These are phyloP conservation scores for Dipodomys ordii DNA, from an alignment of 2,113 vertebrate species.

Conservation along the genomic window DNA sequence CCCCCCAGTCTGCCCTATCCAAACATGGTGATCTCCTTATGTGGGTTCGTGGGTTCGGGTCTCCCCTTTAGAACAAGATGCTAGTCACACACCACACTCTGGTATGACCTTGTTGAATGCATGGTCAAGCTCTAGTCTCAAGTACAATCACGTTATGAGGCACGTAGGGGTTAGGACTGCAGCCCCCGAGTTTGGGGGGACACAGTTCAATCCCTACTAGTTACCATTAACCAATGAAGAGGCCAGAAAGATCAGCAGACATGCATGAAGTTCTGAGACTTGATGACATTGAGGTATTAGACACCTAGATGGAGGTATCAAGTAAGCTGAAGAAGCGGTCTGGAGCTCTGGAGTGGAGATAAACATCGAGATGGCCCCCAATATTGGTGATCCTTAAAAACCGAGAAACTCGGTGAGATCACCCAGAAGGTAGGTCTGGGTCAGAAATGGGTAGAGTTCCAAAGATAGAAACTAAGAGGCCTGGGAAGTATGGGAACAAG, in stretches of 20 bases:
- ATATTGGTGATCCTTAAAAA: not conserved
- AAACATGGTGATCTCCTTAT: too few relatives aligned
- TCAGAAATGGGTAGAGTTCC: not conserved
- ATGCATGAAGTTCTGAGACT: not conserved
- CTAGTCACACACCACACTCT: not conserved
- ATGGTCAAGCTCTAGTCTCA: not conserved
- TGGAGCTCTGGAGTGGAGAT: not conserved
- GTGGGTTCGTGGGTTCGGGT: not conserved
- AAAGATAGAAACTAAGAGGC: not conserved
- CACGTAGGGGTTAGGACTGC: not conserved
- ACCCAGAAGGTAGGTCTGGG: not conserved
- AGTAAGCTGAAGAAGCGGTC: not conserved
- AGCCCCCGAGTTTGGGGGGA: not conserved
- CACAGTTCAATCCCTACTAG: not conserved
- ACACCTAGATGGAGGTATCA: not conserved
- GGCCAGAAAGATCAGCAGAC: not conserved
- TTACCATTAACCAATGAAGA: not conserved
- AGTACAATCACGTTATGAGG: not conserved
- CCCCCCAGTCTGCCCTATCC: too few relatives aligned
- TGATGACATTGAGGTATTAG: not conserved
- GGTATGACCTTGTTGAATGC: not conserved
- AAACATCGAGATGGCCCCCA: not conserved
- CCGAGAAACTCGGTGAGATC: not conserved
- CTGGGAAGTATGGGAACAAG: not conserved
- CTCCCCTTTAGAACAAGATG: not conserved